A percentile compares a stretch with the other conserved stretches of the same genome.
Evolutionary conservation across 1,140 invertebrate genomes (phyloP).

Genomic region (Calycopis cecrops): DNA sequence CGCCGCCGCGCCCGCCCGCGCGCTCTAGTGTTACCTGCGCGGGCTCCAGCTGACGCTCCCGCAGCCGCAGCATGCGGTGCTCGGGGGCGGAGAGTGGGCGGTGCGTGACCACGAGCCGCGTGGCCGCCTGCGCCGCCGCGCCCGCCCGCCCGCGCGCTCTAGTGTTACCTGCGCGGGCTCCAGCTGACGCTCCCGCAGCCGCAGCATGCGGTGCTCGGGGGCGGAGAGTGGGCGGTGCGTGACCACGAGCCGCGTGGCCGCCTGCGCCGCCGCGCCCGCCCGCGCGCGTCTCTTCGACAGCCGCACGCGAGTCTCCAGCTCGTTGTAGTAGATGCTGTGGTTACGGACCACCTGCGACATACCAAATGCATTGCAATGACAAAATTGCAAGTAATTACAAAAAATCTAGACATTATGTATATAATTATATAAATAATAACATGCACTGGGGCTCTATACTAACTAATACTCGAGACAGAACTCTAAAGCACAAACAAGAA

Average conservation of each 20-base stretch:
- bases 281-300: constrained; percentile 91
- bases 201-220: constrained; percentile 89
- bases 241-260: constrained; percentile 91
- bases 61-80: constrained; percentile 89
- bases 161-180: constrained; percentile 83
- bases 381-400: too few relatives aligned
- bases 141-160: constrained; percentile 82
- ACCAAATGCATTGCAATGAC: too few relatives aligned
- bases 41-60: too few relatives aligned
- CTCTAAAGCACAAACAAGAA: too few relatives aligned
- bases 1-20: constrained; percentile 78
- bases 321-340: constrained; percentile 96
- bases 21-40: too few relatives aligned
- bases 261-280: constrained; percentile 79
- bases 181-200: constrained; percentile 89
- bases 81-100: constrained; percentile 90
- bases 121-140: constrained; percentile 83
- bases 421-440: too few relatives aligned
- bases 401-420: too few relatives aligned
- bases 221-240: constrained; percentile 92
- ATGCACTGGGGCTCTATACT: too few relatives aligned
- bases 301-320: constrained; percentile 95
- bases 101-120: constrained; percentile 92
- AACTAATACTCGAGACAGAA: too few relatives aligned
- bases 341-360: constrained; percentile 83